These are phyloP conservation scores for Gymnothorax reevesii DNA, from an alignment of 2,797 vertebrate genomes.

Conservation along the genomic window DNA sequence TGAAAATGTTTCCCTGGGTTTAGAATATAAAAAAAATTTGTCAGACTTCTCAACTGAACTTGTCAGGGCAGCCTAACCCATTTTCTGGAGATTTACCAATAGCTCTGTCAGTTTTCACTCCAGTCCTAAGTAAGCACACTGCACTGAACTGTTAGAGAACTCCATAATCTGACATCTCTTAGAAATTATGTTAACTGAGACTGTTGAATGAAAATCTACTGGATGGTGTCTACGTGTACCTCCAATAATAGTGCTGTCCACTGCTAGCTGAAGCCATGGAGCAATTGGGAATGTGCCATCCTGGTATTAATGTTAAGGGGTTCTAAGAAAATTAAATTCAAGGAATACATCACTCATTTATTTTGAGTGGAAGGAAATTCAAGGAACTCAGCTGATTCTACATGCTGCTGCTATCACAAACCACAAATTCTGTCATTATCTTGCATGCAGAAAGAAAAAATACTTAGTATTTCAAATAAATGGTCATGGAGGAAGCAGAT, in stretches of 20 bases:
- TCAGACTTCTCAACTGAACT: neutral
- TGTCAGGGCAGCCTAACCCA: neutral
- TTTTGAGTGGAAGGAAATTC: neutral
- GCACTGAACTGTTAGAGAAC: too few species aligned
- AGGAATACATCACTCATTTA: neutral
- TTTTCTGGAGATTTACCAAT: neutral
- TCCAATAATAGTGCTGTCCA: neutral
- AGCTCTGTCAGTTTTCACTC: neutral
- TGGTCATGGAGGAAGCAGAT: slow-evolving; percentile 10
- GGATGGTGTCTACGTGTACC: neutral
- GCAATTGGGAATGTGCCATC: neutral
- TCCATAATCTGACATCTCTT: too few species aligned
- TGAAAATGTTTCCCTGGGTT: neutral
- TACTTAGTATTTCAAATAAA: slow-evolving; percentile 3
- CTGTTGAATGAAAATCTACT: too few species aligned
- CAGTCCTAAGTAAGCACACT: too few species aligned
- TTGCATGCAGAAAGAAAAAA: neutral
- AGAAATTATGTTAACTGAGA: too few species aligned
- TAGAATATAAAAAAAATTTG: neutral
- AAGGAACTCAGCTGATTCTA: neutral
- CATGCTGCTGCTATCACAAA: neutral
- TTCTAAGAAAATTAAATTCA: neutral
- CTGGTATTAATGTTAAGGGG: neutral
- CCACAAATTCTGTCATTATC: neutral
- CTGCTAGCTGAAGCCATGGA: neutral